Evolutionary conservation across 2,888 invertebrate species (phyloP), one percentile per base, ranked within the genome.

Genomic region (Lycia hirtaria): DNA sequence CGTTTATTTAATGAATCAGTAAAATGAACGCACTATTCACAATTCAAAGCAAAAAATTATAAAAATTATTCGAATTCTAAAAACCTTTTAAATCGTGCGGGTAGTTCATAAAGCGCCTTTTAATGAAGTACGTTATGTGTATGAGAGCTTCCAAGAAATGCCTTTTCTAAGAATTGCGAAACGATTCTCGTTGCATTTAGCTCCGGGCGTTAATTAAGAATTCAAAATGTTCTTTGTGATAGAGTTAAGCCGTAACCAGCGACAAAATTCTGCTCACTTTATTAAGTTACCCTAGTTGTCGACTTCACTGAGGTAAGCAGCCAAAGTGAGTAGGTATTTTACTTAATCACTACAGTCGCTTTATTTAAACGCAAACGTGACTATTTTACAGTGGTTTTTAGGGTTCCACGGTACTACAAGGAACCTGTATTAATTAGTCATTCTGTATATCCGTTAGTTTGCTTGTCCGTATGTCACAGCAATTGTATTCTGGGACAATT

Each of bases 121-220:
- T 67, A 67, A 67, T 65, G 67, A 67, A 64, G 63, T 41, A 17
- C 60, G 56, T 44, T 56, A 50, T 65, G 53, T 63, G 54, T 62
- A 59, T 64, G 50, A 55, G 47, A 51, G 44, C 60, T 51, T 50
- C 47, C 48, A 28, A 59, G 50, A 56, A 47, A 35, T 35, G 38
- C 45, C 33, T 51, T n/a, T 56, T 45, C 56, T 56, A 56, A 66
- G 65, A 65, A 65, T 65, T 65, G 56, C 78, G 79, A 73, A 82
- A 79, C 76, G 73, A 73, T 80, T 73, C 75, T 69, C 75, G 75
- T 78, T 83, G 83, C 80, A 83, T 82, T 80, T 75, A 81, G 80
- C 88, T 84, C 72, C 72, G 68, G 82, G 89, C 87, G 73, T 78
- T 85, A 88, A 90, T 90, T 89, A 90, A 86, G 85, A 82, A 83